phyloP scores from a whole-genome alignment of 2,113 vertebrate species.

The Pipra filicauda region DNA sequence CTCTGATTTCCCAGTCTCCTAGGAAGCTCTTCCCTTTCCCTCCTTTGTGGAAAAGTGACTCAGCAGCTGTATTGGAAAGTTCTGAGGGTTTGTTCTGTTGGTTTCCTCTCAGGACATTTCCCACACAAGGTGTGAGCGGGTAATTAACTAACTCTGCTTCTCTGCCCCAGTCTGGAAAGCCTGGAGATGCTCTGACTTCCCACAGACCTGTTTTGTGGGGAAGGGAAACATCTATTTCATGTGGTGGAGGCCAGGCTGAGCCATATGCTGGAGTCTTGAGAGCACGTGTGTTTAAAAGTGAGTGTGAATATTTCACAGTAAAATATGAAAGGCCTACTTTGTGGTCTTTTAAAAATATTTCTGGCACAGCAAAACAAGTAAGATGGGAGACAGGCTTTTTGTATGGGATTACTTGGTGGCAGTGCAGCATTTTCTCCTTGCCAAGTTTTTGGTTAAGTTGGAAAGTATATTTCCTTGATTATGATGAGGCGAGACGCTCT shows the following conservation, averaged over 20 bases:
- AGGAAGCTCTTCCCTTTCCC: neutral
- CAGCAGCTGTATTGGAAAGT: neutral
- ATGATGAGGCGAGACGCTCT: constrained; percentile 36
- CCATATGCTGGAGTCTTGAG: neutral
- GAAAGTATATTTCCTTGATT: constrained; percentile 38
- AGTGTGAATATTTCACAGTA: neutral
- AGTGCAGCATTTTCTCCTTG: constrained; percentile 5
- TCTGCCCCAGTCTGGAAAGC: neutral
- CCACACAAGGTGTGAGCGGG: neutral
- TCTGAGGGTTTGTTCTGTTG: neutral
- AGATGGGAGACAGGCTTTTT: constrained; percentile 32
- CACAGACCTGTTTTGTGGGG: neutral
- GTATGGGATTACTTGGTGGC: constrained; percentile 26
- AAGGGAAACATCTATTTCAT: neutral
- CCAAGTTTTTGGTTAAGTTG: constrained; percentile 40
- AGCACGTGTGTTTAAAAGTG: neutral
- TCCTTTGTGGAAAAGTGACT: neutral
- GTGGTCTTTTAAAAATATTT: constrained; percentile 50
- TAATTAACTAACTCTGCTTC: neutral
- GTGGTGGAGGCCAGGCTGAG: neutral
- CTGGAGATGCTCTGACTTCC: neutral
- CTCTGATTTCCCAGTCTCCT: neutral
- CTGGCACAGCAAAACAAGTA: constrained; percentile 9
- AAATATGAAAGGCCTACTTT: constrained; percentile 42
- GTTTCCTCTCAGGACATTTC: neutral